These are phyloP conservation scores for Stichodactyla helianthus DNA, from an alignment of 64 coral and sea anemone species.

Conservation along the genomic window DNA sequence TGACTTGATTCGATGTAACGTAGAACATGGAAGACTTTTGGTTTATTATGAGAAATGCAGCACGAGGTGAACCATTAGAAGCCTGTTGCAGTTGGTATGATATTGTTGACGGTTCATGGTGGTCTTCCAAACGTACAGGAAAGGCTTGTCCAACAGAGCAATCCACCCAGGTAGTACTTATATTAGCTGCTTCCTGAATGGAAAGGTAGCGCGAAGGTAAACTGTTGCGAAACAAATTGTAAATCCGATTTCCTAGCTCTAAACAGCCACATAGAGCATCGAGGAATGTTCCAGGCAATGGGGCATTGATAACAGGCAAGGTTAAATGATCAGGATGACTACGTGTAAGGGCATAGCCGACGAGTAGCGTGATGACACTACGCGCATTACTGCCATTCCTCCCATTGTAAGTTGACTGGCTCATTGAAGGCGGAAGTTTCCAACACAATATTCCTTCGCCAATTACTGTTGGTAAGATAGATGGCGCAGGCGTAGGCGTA, in stretches of 20 bases:
- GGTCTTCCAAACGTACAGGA: conserved; percentile 45
- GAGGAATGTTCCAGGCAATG: background rate
- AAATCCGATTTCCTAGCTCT: conserved; percentile 47
- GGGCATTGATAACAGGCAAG: background rate
- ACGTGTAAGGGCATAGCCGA: conserved; percentile 8
- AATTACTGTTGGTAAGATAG: conserved; percentile 6
- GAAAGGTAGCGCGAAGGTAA: conserved; percentile 56
- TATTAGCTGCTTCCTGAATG: conserved; percentile 51
- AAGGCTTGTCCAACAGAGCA: conserved; percentile 19
- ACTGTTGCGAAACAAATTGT: conserved; percentile 50
- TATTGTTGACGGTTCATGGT: conserved; percentile 36
- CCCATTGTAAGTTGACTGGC: conserved; percentile 52
- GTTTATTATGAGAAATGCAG: conserved; percentile 37
- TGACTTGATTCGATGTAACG: background rate
- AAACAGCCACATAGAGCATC: conserved; percentile 38
- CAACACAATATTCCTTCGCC: background rate
- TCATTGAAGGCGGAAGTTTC: conserved; percentile 21
- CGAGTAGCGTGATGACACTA: conserved; percentile 36
- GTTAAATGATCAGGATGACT: background rate
- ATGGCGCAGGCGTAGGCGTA: background rate
- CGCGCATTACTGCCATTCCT: conserved; percentile 67
- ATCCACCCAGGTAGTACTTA: conserved; percentile 21
- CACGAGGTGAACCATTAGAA: background rate
- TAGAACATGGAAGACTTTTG: conserved; percentile 52
- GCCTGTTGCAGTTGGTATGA: conserved; percentile 21